These are phyloP conservation scores for Empidonax traillii DNA, from an alignment of 2,113 vertebrate genomes.

Conservation along the genomic window DNA sequence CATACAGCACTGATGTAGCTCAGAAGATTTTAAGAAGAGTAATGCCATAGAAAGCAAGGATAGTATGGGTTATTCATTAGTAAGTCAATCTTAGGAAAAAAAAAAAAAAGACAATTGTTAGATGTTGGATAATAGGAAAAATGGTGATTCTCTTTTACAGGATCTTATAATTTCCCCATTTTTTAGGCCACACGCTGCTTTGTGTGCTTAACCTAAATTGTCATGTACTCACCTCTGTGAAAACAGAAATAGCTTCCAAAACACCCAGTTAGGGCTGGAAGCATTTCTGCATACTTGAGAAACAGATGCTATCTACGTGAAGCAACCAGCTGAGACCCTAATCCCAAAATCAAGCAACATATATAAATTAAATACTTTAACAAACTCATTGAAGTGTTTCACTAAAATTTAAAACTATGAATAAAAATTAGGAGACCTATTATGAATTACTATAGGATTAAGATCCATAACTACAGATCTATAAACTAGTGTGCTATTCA, in stretches of 20 bases:
- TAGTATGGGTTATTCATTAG: not conserved
- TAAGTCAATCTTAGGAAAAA: not conserved
- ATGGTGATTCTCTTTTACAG: not conserved
- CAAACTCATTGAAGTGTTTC: not conserved
- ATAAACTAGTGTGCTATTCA: not conserved
- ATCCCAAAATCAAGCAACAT: not conserved
- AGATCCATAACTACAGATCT: not conserved
- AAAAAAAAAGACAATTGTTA: not conserved
- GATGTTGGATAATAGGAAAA: not conserved
- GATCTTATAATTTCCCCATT: not conserved
- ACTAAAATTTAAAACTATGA: not conserved
- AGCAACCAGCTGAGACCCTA: not conserved
- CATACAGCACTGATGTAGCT: not conserved
- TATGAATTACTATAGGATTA: not conserved
- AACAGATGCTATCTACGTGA: not conserved
- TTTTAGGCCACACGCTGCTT: not conserved
- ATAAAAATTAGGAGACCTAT: not conserved
- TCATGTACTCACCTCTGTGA: not conserved
- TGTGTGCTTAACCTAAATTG: not conserved
- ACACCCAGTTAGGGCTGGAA: not conserved
- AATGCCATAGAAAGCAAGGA: not conserved
- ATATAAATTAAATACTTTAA: not conserved
- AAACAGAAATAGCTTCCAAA: not conserved
- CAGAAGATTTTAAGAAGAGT: not conserved
- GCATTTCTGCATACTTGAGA: not conserved